phyloP scores from a whole-genome alignment of 2,113 vertebrate genomes.

The Trachemys scripta region DNA sequence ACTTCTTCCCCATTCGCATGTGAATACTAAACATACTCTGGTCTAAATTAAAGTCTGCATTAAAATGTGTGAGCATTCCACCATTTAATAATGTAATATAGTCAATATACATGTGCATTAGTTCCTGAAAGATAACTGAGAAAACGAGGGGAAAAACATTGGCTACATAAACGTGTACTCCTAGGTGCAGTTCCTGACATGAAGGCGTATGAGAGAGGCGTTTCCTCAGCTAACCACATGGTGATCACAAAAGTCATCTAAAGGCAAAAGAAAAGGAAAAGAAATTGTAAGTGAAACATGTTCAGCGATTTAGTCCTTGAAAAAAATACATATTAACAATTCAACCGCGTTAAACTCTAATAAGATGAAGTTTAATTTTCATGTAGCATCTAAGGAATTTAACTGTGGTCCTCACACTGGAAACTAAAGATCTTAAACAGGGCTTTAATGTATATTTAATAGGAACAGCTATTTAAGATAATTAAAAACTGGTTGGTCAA shows the following conservation, averaged over 20 bases:
- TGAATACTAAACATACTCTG: rapidly evolving
- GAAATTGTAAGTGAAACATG: constrained; percentile 27
- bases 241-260: constrained; percentile 60
- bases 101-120: background rate
- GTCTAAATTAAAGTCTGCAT: background rate
- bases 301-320: background rate
- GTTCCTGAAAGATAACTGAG: background rate
- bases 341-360: background rate
- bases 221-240: constrained; percentile 58
- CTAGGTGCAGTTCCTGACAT: background rate
- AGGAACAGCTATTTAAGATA: background rate
- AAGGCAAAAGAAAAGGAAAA: constrained; percentile 65
- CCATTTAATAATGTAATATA: background rate
- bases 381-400: background rate
- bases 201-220: constrained; percentile 32
- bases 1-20: background rate
- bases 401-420: background rate
- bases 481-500: background rate
- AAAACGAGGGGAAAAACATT: background rate
- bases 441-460: background rate
- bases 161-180: constrained; percentile 12
- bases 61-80: background rate
- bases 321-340: constrained; percentile 49
- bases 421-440: background rate
- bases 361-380: background rate